Conservation (phyloP, 2,113 vertebrate genomes). For the Larimichthys polyactis region DNA sequence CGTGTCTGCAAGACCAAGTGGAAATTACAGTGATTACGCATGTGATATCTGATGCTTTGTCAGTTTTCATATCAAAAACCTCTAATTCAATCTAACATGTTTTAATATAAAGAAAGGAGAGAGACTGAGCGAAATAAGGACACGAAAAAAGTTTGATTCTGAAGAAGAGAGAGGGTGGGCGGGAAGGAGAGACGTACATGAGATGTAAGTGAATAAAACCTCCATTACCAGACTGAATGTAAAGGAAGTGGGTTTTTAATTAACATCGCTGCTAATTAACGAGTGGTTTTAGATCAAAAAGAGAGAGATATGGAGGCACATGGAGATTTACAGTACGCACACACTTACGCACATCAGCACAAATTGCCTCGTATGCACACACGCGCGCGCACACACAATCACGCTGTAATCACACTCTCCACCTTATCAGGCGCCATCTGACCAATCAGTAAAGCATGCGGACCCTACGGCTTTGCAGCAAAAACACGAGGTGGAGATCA, state of each 20-base stretch:
- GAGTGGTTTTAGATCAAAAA: constrained; percentile 70
- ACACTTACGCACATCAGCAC: not conserved
- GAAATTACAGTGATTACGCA: constrained; percentile 48
- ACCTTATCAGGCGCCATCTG: constrained; percentile 18
- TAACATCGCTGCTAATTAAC: constrained; percentile 79
- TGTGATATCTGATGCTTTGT: constrained; percentile 38
- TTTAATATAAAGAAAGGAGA: constrained; percentile 47
- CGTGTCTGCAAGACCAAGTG: not conserved
- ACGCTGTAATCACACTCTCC: not conserved
- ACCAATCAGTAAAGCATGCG: constrained; percentile 45
- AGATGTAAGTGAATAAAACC: constrained; percentile 70
- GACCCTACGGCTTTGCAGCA: constrained; percentile 32
- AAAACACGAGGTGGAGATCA: constrained; percentile 66
- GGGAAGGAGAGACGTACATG: constrained; percentile 38
- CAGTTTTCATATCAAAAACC: constrained; percentile 32
- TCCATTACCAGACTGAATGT: constrained; percentile 59
- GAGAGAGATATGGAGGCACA: constrained; percentile 37
- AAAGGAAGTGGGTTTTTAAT: constrained; percentile 74
- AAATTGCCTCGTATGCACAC: constrained; percentile 3
- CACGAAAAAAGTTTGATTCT: constrained; percentile 46
- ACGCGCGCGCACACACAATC: constrained; percentile 1
- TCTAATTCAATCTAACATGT: constrained; percentile 46
- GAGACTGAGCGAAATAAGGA: not conserved
- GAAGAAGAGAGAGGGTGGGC: constrained; percentile 12
- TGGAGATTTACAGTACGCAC: not conserved